phyloP scores from a whole-genome alignment of 1,140 invertebrate genomes.

The Sycobia sp. region DNA sequence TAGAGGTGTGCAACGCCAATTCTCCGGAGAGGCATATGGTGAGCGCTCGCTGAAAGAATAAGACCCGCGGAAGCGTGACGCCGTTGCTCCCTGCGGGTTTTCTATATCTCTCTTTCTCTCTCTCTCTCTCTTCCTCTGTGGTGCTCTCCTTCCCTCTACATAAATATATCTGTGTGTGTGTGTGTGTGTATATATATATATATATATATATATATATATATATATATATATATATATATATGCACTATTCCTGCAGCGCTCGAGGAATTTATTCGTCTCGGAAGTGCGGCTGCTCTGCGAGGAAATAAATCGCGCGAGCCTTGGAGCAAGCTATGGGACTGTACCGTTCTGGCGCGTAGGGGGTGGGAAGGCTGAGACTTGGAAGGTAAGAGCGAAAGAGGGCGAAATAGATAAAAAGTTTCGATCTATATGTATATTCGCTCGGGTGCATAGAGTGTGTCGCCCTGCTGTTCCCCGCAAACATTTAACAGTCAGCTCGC shows the following conservation, averaged over 20 bases:
- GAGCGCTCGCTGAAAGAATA: slow-evolving; percentile 35
- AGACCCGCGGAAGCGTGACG: slow-evolving; percentile 31
- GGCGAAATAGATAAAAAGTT: not conserved
- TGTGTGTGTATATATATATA: not conserved
- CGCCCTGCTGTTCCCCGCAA: too few relatives aligned
- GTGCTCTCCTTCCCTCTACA: too few relatives aligned
- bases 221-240: not conserved
- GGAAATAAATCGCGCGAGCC: slow-evolving; percentile 25
- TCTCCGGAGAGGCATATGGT: slow-evolving; percentile 31
- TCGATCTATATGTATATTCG: slow-evolving; percentile 2
- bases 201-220: not conserved
- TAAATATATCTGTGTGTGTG: too few relatives aligned
- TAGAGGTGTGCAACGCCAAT: slow-evolving; percentile 27
- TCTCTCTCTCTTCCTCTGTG: slow-evolving; percentile 14
- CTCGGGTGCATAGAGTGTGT: too few relatives aligned
- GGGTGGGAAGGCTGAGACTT: too few relatives aligned
- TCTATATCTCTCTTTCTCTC: too few relatives aligned
- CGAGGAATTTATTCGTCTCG: slow-evolving; percentile 32
- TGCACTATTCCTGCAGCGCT: not conserved
- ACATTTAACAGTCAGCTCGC: too few relatives aligned
- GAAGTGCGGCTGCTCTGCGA: slow-evolving; percentile 27
- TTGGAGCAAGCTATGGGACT: not conserved
- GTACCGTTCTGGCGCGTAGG: not conserved
- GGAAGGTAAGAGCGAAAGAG: not conserved
- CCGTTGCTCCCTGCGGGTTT: slow-evolving; percentile 21